phyloP scores from a whole-genome alignment of 2,113 vertebrate species.

The Semnornis frantzii region DNA sequence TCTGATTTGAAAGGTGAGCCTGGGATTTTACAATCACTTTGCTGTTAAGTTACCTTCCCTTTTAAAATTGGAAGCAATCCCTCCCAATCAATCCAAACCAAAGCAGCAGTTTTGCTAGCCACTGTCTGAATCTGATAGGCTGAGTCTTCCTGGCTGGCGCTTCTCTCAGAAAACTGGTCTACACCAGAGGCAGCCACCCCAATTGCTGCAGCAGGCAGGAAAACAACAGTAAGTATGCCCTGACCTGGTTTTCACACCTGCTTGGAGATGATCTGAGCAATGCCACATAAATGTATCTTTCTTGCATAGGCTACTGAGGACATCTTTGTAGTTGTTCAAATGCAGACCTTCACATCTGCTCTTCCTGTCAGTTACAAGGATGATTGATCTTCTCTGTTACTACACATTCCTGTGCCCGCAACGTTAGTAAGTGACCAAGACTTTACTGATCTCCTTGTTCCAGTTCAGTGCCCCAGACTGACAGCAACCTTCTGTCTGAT shows the following conservation, averaged over 20 bases:
- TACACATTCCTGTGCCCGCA: not conserved
- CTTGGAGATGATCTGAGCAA: not conserved
- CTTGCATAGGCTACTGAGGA: not conserved
- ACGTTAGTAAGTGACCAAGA: not conserved
- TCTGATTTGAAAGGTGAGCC: not conserved
- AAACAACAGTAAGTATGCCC: not conserved
- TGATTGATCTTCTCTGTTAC: not conserved
- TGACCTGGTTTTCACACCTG: not conserved
- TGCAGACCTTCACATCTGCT: not conserved
- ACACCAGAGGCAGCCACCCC: not conserved
- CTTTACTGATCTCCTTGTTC: not conserved
- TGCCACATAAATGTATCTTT: not conserved
- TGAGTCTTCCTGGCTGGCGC: not conserved
- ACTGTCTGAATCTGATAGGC: not conserved
- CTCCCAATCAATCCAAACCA: not conserved
- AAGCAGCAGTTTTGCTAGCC: fast-evolving
- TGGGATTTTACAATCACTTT: not conserved
- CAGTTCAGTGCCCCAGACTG: not conserved
- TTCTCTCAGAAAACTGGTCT: not conserved
- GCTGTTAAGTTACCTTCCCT: not conserved
- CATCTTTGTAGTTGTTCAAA: not conserved
- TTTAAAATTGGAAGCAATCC: not conserved
- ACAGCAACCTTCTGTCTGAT: not conserved
- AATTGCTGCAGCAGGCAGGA: not conserved
- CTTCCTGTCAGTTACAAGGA: not conserved